Evolutionary conservation across 1,140 invertebrate species (phyloP).

Genomic region (Sarcophaga peregrina): DNA sequence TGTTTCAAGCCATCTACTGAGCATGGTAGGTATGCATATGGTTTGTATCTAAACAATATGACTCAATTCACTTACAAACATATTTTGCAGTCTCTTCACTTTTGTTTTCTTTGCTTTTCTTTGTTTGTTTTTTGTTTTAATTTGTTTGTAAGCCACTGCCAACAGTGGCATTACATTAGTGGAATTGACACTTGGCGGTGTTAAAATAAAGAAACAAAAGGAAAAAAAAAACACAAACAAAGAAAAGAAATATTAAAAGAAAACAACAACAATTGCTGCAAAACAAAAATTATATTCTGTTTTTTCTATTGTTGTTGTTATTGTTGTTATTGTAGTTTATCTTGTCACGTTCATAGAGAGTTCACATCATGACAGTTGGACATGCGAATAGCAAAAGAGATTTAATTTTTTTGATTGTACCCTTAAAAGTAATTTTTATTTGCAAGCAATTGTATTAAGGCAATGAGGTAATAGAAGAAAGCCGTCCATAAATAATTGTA

Average conservation of each 20-base stretch:
- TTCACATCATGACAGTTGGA: slow-evolving; percentile 14
- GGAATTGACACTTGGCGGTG: background rate
- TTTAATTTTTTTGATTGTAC: background rate
- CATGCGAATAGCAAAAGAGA: background rate
- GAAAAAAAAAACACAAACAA: no score
- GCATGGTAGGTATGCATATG: no score
- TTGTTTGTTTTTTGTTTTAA: background rate
- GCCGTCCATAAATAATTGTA: slow-evolving; percentile 10
- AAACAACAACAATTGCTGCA: background rate
- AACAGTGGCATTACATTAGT: background rate
- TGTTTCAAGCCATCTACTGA: background rate
- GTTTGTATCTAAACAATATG: background rate
- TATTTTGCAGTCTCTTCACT: background rate
- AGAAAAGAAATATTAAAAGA: no score
- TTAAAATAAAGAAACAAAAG: background rate
- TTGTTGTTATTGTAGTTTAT: background rate
- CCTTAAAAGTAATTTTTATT: background rate
- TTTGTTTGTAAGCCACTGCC: slow-evolving; percentile 10
- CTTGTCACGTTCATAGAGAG: slow-evolving; percentile 26
- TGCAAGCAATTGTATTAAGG: background rate
- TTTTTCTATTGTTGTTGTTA: background rate
- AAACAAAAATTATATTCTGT: background rate
- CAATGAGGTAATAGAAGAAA: background rate
- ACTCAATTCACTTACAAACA: background rate
- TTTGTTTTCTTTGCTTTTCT: background rate